A percentile compares a stretch with the other conserved stretches of the same genome.
phyloP scores from a whole-genome alignment of 2,888 invertebrate genomes.

The Arctia plantaginis region DNA sequence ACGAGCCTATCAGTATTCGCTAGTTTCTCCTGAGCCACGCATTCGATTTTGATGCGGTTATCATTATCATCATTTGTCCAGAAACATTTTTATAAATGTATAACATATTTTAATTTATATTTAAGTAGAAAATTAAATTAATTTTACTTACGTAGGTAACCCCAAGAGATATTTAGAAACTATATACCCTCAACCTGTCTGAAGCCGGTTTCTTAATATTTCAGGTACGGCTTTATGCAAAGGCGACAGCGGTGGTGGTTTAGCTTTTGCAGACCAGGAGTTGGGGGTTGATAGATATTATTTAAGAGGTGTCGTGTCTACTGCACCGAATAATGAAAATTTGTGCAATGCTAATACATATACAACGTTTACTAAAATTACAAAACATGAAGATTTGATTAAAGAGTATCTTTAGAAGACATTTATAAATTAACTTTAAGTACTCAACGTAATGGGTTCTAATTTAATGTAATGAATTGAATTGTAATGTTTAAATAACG shows the following conservation, averaged over 20 bases:
- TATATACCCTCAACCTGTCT: too few species aligned
- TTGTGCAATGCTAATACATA: conserved; percentile 62
- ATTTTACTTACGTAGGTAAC: too few species aligned
- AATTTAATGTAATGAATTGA: neutral
- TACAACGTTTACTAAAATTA: conserved; percentile 68
- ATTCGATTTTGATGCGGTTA: too few species aligned
- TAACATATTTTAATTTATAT: too few species aligned
- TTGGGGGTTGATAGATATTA: conserved; percentile 63
- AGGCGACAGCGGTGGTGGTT: conserved; percentile 78
- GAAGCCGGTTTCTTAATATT: neutral
- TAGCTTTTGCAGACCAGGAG: conserved; percentile 64
- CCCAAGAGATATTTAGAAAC: too few species aligned
- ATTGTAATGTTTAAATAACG: neutral
- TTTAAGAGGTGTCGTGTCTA: conserved; percentile 73
- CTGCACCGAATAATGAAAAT: conserved; percentile 63
- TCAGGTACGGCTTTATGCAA: conserved; percentile 72
- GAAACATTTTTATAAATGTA: too few species aligned
- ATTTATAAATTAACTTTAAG: neutral
- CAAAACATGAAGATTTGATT: conserved; percentile 67
- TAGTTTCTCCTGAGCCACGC: too few species aligned
- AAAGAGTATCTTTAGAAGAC: conserved; percentile 51
- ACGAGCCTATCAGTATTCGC: too few species aligned
- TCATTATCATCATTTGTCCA: too few species aligned
- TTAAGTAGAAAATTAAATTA: too few species aligned
- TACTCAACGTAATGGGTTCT: neutral